phyloP scores from a whole-genome alignment of 2,888 invertebrate species.

The Oithona nana region DNA sequence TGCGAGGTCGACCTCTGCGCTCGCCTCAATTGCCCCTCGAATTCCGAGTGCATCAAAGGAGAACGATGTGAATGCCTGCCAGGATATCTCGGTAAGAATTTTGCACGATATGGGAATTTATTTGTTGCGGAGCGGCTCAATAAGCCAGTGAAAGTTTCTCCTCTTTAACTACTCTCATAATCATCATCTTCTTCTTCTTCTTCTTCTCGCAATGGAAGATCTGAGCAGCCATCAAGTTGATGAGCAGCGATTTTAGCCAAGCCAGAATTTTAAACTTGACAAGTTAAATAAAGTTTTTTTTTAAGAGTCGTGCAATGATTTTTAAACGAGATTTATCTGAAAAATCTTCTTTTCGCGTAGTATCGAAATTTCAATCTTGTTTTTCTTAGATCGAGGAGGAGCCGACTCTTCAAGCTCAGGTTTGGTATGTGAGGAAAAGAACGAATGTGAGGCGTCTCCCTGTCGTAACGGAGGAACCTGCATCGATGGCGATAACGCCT shows the following conservation, averaged over 20 bases:
- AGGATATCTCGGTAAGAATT: background rate
- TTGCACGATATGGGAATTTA: no score
- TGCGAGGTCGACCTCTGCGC: slow-evolving; percentile 21
- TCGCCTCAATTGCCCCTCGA: background rate
- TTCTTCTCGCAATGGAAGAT: no score
- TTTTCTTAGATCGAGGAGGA: background rate
- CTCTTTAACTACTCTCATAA: background rate
- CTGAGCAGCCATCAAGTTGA: no score
- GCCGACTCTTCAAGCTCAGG: background rate
- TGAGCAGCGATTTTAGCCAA: no score
- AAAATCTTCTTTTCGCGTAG: no score
- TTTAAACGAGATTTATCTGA: no score
- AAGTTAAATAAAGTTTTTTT: no score
- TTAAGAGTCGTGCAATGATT: no score
- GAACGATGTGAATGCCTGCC: background rate
- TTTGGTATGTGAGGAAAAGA: background rate
- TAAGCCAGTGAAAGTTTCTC: no score
- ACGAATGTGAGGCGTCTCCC: slow-evolving; percentile 43
- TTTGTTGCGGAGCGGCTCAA: no score
- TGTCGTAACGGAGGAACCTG: slow-evolving; percentile 60
- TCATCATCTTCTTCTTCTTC: background rate
- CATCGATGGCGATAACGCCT: slow-evolving; percentile 25
- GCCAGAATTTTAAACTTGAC: no score
- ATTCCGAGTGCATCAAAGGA: background rate
- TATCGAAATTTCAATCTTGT: no score